Conservation (phyloP, 2,797 vertebrate genomes). For the Melanotaenia trifasciata region DNA sequence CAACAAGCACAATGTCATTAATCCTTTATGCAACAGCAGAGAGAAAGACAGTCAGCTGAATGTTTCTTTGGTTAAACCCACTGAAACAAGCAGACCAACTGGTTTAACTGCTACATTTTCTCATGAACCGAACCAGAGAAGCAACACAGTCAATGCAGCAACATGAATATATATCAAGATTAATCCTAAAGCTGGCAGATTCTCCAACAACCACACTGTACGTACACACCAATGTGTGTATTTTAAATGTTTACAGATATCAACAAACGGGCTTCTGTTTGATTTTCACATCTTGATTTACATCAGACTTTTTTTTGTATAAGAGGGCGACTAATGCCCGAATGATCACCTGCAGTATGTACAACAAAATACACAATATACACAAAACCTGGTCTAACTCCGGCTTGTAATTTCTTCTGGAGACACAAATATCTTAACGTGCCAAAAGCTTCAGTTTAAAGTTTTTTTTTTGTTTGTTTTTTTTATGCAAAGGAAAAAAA, state of each 20-base stretch:
- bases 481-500: neutral
- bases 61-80: constrained; percentile 75
- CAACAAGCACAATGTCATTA: constrained; percentile 32
- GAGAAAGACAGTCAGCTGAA: constrained; percentile 39
- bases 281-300: constrained; percentile 31
- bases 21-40: constrained; percentile 33
- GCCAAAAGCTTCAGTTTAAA: constrained; percentile 22
- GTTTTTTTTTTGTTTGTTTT: neutral
- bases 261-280: constrained; percentile 41
- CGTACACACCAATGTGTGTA: constrained; percentile 24
- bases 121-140: constrained; percentile 1
- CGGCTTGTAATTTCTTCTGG: constrained; percentile 19
- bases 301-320: neutral
- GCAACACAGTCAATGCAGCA: constrained; percentile 34
- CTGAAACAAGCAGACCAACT: constrained; percentile 38
- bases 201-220: constrained; percentile 11
- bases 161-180: constrained; percentile 34
- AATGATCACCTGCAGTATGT: constrained; percentile 53
- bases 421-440: constrained; percentile 2
- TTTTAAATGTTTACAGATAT: constrained; percentile 26
- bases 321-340: constrained; percentile 12
- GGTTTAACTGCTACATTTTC: constrained; percentile 35
- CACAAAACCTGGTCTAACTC: constrained; percentile 32
- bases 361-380: constrained; percentile 76
- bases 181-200: constrained; percentile 20